These are phyloP conservation scores for Burhinus bistriatus DNA, from an alignment of 2,113 vertebrate species.

Conservation along the genomic window DNA sequence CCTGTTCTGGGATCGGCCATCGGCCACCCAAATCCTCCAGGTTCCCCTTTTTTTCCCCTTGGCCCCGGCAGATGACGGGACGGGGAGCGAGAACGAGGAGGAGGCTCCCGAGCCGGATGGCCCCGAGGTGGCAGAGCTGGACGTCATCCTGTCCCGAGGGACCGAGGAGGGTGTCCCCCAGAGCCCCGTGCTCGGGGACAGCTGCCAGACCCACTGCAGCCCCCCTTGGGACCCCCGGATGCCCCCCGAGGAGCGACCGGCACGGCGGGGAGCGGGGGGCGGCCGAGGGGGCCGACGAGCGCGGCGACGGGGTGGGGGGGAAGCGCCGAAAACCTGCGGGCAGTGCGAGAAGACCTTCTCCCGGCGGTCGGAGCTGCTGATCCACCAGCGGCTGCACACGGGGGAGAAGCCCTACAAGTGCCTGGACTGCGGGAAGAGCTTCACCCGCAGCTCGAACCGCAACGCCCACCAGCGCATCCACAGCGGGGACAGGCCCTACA, in stretches of 20 bases:
- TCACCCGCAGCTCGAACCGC: not conserved
- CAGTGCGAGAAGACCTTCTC: conserved; percentile 65
- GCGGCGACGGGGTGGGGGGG: not conserved
- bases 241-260: not conserved
- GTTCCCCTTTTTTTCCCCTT: no score
- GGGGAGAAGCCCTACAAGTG: not conserved
- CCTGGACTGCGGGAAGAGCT: not conserved
- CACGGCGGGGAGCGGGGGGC: no score
- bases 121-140: not conserved
- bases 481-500: conserved; percentile 77
- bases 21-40: no score
- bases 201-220: not conserved
- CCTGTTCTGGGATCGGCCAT: not conserved
- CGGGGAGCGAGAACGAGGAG: not conserved
- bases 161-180: not conserved
- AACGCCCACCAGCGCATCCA: conserved; percentile 75
- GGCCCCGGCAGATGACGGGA: not conserved
- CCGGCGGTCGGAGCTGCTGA: conserved; percentile 50
- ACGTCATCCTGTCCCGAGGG: no score
- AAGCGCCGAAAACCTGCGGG: conserved; percentile 49
- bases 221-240: not conserved
- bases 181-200: not conserved
- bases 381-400: not conserved
- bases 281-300: not conserved
- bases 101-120: not conserved